Evolutionary conservation across 1,140 invertebrate genomes (phyloP).

Genomic region (Metopolophium dirhodum): DNA sequence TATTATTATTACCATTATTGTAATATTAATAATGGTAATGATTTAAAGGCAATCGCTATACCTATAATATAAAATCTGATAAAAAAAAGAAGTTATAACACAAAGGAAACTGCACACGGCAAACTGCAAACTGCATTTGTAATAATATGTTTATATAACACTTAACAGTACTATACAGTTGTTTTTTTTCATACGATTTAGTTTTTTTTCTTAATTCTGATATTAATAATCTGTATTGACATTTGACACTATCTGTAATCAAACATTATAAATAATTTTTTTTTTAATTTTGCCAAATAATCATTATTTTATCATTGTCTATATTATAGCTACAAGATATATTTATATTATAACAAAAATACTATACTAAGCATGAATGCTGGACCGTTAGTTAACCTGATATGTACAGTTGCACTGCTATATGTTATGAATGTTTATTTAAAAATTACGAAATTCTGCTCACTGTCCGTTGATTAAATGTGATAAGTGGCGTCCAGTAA

Average conservation of each 20-base stretch:
- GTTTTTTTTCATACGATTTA: neutral
- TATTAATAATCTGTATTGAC: no score
- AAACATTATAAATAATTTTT: neutral
- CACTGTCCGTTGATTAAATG: neutral
- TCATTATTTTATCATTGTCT: neutral
- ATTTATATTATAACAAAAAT: neutral
- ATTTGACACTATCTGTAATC: neutral
- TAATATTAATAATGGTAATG: no score
- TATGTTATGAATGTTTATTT: neutral
- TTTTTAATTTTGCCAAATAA: neutral
- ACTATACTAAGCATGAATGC: no score
- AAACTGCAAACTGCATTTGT: no score
- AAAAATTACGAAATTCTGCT: neutral
- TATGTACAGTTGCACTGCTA: no score
- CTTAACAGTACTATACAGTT: neutral
- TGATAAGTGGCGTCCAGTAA: neutral
- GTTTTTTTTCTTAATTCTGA: neutral
- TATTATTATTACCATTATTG: no score
- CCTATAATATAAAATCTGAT: no score
- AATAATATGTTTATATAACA: neutral
- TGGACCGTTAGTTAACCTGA: no score
- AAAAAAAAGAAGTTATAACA: no score
- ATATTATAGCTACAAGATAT: neutral
- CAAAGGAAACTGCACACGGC: no score
- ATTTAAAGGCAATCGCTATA: no score